Evolutionary conservation across 2,888 invertebrate species (phyloP), one percentile per base, ranked within the genome.

Genomic region (Acanthoscelides obtectus): DNA sequence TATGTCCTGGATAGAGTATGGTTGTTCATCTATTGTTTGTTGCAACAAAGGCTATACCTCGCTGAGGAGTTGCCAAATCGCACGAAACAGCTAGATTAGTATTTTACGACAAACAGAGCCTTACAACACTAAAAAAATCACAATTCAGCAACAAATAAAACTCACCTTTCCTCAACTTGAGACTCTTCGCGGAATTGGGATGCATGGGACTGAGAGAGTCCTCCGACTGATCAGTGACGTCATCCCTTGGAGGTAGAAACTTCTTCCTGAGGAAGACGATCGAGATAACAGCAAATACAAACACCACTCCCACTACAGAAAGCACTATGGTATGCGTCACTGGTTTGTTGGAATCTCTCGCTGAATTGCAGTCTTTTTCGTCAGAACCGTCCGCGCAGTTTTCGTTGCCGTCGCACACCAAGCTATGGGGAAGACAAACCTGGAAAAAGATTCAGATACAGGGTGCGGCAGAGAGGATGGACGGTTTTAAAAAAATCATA

Each of bases 381-480:
- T 96, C 95, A 0, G 92, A 90, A 0, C 93, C 94, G 85, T 95
- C 94, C 0, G 90, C 90, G 82, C 96, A 96, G 82, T 95, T 90
- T 12, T 89, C 89, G 84, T 89, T 90, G 0, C 92, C 92, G 84
- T 96, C 94, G 80, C 96, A 96, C 0, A 94, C 86, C 6, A 89
- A 84, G 0, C 88, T 86, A 1, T 89, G 86, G 0, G 93, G 88
- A 21, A 95, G 89, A 78, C 95, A 95, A 0, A 91, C 89, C 45
- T 45, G 45, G 1, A 45, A 45, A 45, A 6, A 12, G 17, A n/a
- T n/a, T n/a, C n/a, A n/a, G n/a, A n/a, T n/a, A n/a, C n/a, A n/a
- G n/a, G n/a, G n/a, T n/a, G n/a, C n/a, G n/a, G n/a, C n/a, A n/a
- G n/a, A n/a, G n/a, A n/a, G n/a, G n/a, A n/a, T n/a, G n/a, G n/a